Base-by-base conservation (phyloP, 2,113 vertebrate species). In the Perca flavescens region DNA sequence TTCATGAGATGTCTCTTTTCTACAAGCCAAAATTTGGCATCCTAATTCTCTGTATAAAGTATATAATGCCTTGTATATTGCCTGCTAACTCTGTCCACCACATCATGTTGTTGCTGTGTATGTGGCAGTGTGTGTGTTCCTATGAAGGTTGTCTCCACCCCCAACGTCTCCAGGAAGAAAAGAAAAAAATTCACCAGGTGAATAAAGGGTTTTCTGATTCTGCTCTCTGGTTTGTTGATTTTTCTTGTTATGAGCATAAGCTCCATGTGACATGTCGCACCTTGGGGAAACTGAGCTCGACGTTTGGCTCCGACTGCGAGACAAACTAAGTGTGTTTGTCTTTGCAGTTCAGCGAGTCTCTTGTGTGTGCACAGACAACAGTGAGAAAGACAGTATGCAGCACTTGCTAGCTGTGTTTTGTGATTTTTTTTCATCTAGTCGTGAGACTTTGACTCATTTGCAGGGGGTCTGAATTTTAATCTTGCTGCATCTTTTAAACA, bases 321-420 rank as follows among this genome's bases (percentile, higher is more conserved):
- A 77, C 89, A 89, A 89, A 89, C 65, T 62, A 80, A 85, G 77
- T 83, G 83, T 87, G 79, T 86, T 92, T 89, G 91, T 86, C 86
- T 90, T 89, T 72, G 80, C 84, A 80, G 87, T 64, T 88, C 50
- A 58, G 36, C 31, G 57, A 68, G 63, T 82, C 83, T 84, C 88
- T 49, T n/a, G 82, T 68, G 85, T 84, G 84, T 69, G 49, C 64
- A 74, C 80, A 83, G 80, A 71, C 22, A 60, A 71, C 76, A 63
- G 65, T 17, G 52, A 67, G 79, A 57, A 57, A 61, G 84, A 56
- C 58, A 66, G 71, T 68, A 11, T 71, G 56, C 58, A 57, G 65
- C 56, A 43, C 72, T 76, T 61, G 28, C 72, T 36, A 28, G 66
- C 22, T 79, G n/a, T 64, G 31, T 50, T 74, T 54, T 71, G 34